Evolutionary conservation across 2,888 invertebrate species (phyloP), one percentile per base, ranked within the genome.

Genomic region (Gandaritis pyraliata): DNA sequence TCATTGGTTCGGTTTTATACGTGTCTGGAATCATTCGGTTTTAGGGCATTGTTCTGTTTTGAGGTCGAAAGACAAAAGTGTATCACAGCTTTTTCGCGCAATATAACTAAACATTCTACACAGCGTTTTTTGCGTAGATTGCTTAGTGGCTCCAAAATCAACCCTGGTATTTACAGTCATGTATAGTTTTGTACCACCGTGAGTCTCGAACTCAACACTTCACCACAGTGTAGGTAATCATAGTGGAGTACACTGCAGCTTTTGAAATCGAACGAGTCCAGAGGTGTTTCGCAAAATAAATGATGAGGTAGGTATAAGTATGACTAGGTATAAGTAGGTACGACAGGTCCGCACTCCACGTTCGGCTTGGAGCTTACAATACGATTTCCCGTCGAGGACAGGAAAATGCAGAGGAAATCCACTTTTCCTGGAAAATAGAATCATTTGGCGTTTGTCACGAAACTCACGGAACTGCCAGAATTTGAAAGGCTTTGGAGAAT

Each of bases 401-500:
- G 52, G 64, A 64, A 67, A 64, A 64, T 66, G 62, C 62, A 59
- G 33, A 51, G 68, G 58, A 65, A 69, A 69, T 69, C 63, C 65
- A 68, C 57, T 69, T 68, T 65, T 54, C 41, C 38, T 36, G 64
- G 59, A 61, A 71, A 33, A 71, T 69, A 58, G 64, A 71, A 66
- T 69, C 66, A 69, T 69, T 71, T 69, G 67, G 64, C 54, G 65
- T 69, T 70, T 66, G 67, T 69, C 67, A 66, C 65, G 65, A 47
- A 64, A 53, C 64, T 52, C 48, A 11, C 50, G 18, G 45, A 47
- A 30, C 41, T 36, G 39, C 55, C 51, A 15, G 51, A 58, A 58
- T 45, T 50, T 18, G 18, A 46, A 23, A 16, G 51, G 49, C 29
- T 43, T 29, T 16, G 16, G 41, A 16, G 41, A 30, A 13, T 29